A percentile compares a stretch with the other conserved stretches of the same genome.
phyloP scores from a whole-genome alignment of 2,888 invertebrate genomes.

The Stenodera caucasica region DNA sequence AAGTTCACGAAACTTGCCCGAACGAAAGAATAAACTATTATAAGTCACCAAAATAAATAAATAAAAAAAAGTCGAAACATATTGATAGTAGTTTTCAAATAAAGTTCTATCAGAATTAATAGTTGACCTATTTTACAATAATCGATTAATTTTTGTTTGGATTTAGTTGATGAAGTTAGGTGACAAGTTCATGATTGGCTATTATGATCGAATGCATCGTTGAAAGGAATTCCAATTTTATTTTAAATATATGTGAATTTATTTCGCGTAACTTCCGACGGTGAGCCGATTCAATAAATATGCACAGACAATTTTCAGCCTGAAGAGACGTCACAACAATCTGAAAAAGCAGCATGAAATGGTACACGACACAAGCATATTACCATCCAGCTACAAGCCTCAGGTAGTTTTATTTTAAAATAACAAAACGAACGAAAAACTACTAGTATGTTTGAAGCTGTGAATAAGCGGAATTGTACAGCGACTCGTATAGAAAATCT shows the following conservation, averaged over 20 bases:
- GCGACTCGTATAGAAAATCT: too few relatives aligned
- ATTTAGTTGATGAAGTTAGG: not conserved
- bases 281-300: not conserved
- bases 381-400: not conserved
- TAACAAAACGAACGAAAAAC: not conserved
- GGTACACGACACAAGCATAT: not conserved
- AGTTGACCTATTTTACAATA: not conserved
- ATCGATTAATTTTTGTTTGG: not conserved
- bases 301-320: not conserved
- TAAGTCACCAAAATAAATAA: too few relatives aligned
- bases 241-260: not conserved
- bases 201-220: not conserved
- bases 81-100: too few relatives aligned
- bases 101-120: too few relatives aligned
- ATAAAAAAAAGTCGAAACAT: too few relatives aligned
- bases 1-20: not conserved
- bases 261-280: not conserved
- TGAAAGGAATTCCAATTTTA: not conserved
- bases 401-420: constrained; percentile 4
- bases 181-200: not conserved
- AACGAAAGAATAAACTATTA: too few relatives aligned
- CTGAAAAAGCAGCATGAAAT: constrained; percentile 1
- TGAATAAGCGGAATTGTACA: not conserved
- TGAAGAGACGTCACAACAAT: not conserved
- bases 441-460: not conserved